Evolutionary conservation across 1,140 invertebrate species (phyloP).

Genomic region (Macrobrachium nipponense): DNA sequence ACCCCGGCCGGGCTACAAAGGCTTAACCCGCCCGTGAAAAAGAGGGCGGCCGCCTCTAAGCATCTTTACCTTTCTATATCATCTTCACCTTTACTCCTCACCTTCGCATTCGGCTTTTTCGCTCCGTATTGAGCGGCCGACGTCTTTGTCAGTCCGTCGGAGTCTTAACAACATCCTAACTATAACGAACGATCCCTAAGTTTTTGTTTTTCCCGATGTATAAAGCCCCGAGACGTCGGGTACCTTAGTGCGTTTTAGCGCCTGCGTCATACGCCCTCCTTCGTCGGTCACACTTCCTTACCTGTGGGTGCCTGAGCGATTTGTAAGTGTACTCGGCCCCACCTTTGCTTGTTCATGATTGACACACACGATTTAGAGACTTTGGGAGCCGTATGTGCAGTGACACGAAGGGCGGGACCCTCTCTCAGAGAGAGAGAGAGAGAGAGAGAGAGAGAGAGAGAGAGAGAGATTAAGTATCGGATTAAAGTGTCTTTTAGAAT

Average conservation of each 20-base stretch:
- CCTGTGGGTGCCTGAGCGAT: constrained; percentile 54
- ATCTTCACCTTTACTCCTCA: not conserved
- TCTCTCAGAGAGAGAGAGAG: not conserved
- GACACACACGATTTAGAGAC: constrained; percentile 55
- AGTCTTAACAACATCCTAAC: too few species aligned
- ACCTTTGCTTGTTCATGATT: constrained; percentile 61
- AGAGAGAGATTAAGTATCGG: not conserved
- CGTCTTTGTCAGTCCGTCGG: too few species aligned
- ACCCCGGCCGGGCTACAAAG: constrained; percentile 31
- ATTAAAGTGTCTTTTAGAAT: not conserved
- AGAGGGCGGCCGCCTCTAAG: not conserved
- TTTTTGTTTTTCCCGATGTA: too few species aligned
- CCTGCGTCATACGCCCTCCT: constrained; percentile 24
- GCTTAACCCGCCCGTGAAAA: constrained; percentile 20
- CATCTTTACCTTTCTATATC: not conserved
- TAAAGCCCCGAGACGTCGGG: too few species aligned
- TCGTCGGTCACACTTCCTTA: constrained; percentile 36
- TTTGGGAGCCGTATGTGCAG: constrained; percentile 53
- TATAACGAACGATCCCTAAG: too few species aligned
- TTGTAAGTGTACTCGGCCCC: constrained; percentile 59
- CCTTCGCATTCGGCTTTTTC: too few species aligned
- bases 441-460: not conserved
- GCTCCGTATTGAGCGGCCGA: too few species aligned
- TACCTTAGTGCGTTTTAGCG: too few species aligned
- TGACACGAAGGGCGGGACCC: constrained; percentile 37